phyloP scores from a whole-genome alignment of 2,113 vertebrate species.

The Pelobates fuscus region DNA sequence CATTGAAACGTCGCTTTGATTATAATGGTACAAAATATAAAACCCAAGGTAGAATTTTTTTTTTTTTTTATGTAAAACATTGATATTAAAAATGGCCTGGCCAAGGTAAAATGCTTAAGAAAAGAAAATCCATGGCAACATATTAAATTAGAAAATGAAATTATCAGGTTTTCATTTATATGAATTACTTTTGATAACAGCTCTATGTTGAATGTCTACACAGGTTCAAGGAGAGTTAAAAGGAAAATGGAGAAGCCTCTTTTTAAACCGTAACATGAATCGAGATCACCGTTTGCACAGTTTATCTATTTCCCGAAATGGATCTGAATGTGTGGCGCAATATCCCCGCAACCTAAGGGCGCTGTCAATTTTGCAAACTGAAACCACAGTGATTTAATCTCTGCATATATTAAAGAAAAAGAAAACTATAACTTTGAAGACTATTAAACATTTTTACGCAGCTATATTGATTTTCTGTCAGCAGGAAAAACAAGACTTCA shows the following conservation, averaged over 20 bases:
- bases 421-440: slow-evolving; percentile 28
- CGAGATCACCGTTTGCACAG: slow-evolving; percentile 71
- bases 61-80: too few species aligned
- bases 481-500: slow-evolving; percentile 33
- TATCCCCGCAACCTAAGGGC: slow-evolving; percentile 72
- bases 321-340: slow-evolving; percentile 68
- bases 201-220: too few species aligned
- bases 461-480: slow-evolving; percentile 56
- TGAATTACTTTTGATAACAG: too few species aligned
- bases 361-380: slow-evolving; percentile 87
- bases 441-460: slow-evolving; percentile 40
- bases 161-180: too few species aligned
- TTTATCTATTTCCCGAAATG: slow-evolving; percentile 71
- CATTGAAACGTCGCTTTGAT: too few species aligned
- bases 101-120: background rate
- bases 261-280: slow-evolving; percentile 65
- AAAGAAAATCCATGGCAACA: background rate
- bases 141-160: too few species aligned
- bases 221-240: slow-evolving; percentile 89
- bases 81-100: too few species aligned
- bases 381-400: slow-evolving; percentile 81
- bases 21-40: too few species aligned
- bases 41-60: too few species aligned
- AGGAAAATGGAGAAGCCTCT: slow-evolving; percentile 79
- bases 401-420: background rate